These are phyloP conservation scores for Hirtodrosophila trivittata DNA, from an alignment of 2,888 invertebrate species.

Conservation along the genomic window DNA sequence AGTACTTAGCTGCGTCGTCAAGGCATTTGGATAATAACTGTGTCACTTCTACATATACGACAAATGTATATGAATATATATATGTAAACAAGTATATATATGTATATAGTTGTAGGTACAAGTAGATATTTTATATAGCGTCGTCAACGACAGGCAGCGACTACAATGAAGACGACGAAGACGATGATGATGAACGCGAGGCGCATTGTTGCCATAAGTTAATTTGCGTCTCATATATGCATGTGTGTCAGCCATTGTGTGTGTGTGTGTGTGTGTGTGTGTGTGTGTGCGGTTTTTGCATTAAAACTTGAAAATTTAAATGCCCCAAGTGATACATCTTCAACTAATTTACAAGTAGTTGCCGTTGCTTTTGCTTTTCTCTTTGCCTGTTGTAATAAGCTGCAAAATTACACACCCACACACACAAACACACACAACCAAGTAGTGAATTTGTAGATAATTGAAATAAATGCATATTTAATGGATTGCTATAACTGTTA, in stretches of 20 bases:
- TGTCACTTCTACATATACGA: constrained; percentile 52
- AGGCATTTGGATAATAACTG: constrained; percentile 71
- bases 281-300: constrained; percentile 56
- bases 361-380: constrained; percentile 24
- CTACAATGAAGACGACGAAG: constrained; percentile 63
- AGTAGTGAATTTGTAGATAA: constrained; percentile 36
- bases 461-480: constrained; percentile 75
- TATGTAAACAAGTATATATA: constrained; percentile 5
- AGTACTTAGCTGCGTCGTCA: constrained; percentile 56
- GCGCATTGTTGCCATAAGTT: constrained; percentile 74
- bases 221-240: constrained; percentile 73
- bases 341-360: constrained; percentile 44
- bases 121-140: constrained; percentile 65
- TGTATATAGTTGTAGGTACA: constrained; percentile 25
- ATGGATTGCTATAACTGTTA: constrained; percentile 54
- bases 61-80: too few relatives aligned
- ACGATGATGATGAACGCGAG: constrained; percentile 29
- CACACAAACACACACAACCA: constrained; percentile 8
- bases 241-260: constrained; percentile 59
- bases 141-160: constrained; percentile 60
- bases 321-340: constrained; percentile 68
- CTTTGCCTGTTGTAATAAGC: constrained; percentile 44
- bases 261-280: constrained; percentile 7
- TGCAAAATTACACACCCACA: constrained; percentile 44
- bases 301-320: constrained; percentile 78